A percentile compares a stretch with the other conserved stretches of the same genome.
phyloP scores from a whole-genome alignment of 2,113 vertebrate species.

The Syngnathoides biaculeatus region DNA sequence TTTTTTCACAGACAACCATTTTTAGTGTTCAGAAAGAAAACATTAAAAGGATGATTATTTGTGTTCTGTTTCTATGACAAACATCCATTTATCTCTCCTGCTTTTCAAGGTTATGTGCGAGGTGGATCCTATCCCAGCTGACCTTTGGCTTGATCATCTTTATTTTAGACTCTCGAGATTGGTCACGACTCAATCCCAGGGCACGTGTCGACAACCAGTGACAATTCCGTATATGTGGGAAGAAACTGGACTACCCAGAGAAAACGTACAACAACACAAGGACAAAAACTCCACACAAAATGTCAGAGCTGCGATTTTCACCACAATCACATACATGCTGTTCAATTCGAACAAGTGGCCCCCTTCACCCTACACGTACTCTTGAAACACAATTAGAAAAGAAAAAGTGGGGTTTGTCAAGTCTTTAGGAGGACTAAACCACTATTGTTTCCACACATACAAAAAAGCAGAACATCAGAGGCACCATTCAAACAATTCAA shows the following conservation, averaged over 20 bases:
- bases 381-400: background rate
- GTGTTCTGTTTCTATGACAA: background rate
- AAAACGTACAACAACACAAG: background rate
- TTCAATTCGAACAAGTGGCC: background rate
- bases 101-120: background rate
- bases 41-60: too few species aligned
- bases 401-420: background rate
- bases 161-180: too few species aligned
- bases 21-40: background rate
- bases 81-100: background rate
- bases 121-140: background rate
- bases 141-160: background rate
- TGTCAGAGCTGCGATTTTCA: background rate
- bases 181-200: background rate
- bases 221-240: background rate
- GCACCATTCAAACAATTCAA: background rate
- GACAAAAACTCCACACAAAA: background rate
- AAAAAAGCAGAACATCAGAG: background rate
- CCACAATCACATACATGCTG: background rate
- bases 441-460: background rate
- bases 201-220: background rate
- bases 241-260: background rate
- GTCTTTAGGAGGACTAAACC: background rate
- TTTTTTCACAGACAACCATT: background rate
- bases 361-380: background rate